Evolutionary conservation across 2,113 vertebrate genomes (phyloP).

Genomic region (Salvator merianae): DNA sequence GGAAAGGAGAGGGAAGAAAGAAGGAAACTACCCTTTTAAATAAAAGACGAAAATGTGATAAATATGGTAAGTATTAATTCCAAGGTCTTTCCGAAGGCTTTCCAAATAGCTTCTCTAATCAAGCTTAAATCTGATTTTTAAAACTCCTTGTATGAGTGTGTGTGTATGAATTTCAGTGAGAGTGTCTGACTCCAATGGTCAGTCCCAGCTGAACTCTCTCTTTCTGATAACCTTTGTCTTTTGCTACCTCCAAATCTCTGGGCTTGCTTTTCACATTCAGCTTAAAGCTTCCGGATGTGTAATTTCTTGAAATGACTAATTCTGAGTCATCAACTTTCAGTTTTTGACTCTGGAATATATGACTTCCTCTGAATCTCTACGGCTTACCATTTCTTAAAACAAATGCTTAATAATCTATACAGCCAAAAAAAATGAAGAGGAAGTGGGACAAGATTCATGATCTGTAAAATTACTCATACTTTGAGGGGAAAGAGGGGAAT

Average conservation of each 20-base stretch:
- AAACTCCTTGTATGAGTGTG: constrained; percentile 54
- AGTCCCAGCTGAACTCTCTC: constrained; percentile 48
- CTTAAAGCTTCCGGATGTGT: constrained; percentile 54
- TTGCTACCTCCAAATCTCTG: constrained; percentile 69
- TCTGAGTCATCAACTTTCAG: constrained; percentile 57
- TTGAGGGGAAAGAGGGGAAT: constrained; percentile 52
- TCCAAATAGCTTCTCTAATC: constrained; percentile 67
- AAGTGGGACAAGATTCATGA: constrained; percentile 58
- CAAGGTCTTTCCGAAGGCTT: constrained; percentile 66
- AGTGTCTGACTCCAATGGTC: constrained; percentile 57
- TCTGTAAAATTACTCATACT: constrained; percentile 54
- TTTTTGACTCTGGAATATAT: constrained; percentile 56
- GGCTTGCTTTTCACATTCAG: constrained; percentile 67
- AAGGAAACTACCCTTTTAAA: constrained; percentile 81
- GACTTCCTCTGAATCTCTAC: constrained; percentile 67
- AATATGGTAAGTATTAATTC: constrained; percentile 74
- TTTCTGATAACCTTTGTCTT: constrained; percentile 67
- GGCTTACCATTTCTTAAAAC: constrained; percentile 65
- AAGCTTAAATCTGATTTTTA: constrained; percentile 67
- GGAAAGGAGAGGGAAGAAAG: constrained; percentile 82
- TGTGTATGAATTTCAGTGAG: constrained; percentile 32
- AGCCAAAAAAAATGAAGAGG: constrained; percentile 56
- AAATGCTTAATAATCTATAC: constrained; percentile 59
- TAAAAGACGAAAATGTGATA: constrained; percentile 82
- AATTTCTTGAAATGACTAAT: constrained; percentile 65